Evolutionary conservation across 2,797 vertebrate species (phyloP).

Genomic region (Lepilemur septentrionalis): DNA sequence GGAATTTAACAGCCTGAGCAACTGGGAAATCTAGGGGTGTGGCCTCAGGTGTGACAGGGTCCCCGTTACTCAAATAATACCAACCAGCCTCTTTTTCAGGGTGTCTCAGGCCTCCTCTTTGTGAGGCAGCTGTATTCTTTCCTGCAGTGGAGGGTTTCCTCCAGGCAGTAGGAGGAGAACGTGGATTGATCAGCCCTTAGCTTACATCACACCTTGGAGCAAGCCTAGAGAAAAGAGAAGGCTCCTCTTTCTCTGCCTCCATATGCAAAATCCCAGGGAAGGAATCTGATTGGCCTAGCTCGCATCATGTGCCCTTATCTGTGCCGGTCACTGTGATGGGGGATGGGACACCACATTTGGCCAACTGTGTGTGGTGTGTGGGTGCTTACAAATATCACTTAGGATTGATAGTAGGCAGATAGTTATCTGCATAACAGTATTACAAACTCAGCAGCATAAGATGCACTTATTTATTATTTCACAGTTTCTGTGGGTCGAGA

Average conservation of each 20-base stretch:
- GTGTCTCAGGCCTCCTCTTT: background rate
- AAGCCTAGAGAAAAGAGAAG: background rate
- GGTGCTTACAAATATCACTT: background rate
- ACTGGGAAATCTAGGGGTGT: background rate
- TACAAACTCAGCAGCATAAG: background rate
- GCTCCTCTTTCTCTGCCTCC: background rate
- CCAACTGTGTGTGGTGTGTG: background rate
- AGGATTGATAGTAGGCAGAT: background rate
- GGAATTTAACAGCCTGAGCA: background rate
- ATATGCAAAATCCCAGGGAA: background rate
- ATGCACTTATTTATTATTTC: background rate
- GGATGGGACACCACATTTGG: background rate
- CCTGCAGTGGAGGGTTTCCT: background rate
- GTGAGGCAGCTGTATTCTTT: background rate
- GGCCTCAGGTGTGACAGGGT: background rate
- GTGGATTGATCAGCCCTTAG: background rate
- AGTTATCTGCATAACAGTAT: background rate
- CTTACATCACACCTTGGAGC: background rate
- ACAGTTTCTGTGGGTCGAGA: background rate
- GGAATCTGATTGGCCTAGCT: background rate
- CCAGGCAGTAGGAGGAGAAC: background rate
- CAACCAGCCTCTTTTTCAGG: background rate
- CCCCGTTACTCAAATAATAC: background rate
- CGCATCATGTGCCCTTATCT: background rate
- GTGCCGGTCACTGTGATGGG: background rate